Conservation (phyloP, 2,113 vertebrate species). For the Corythoichthys haematopterus region DNA sequence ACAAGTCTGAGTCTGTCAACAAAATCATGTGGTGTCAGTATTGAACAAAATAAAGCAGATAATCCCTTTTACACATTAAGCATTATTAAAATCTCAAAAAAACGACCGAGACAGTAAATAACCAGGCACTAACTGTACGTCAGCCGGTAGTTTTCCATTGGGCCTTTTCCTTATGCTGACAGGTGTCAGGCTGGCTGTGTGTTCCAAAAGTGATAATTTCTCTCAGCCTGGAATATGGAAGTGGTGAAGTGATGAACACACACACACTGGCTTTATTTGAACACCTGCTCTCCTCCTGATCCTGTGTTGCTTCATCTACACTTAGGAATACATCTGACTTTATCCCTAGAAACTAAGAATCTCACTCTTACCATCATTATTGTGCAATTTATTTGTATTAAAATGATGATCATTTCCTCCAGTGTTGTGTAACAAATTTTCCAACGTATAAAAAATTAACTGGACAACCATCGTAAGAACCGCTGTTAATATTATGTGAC, state of each 20-base stretch:
- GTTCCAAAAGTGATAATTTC: slow-evolving; percentile 14
- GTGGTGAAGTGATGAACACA: slow-evolving; percentile 51
- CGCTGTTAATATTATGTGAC: not conserved
- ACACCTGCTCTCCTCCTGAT: slow-evolving; percentile 70
- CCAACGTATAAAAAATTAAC: too few relatives aligned
- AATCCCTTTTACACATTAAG: too few relatives aligned
- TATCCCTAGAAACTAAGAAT: not conserved
- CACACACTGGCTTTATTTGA: slow-evolving; percentile 69
- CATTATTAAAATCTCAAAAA: too few relatives aligned
- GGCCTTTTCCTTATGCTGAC: slow-evolving; percentile 14
- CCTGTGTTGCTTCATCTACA: slow-evolving; percentile 33
- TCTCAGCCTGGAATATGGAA: slow-evolving; percentile 51
- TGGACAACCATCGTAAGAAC: too few relatives aligned
- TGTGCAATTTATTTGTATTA: not conserved
- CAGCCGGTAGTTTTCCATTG: slow-evolving; percentile 34
- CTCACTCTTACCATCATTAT: not conserved
- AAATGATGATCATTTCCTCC: not conserved
- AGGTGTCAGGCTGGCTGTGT: slow-evolving; percentile 14
- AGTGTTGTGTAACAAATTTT: not conserved
- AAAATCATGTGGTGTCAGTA: too few relatives aligned
- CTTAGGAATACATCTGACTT: not conserved
- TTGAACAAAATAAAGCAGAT: too few relatives aligned
- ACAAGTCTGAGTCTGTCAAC: too few relatives aligned
- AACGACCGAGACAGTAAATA: too few relatives aligned
- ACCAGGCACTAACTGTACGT: not conserved